Base-by-base conservation (phyloP, 2,888 invertebrate species). In the Patella depressa region DNA sequence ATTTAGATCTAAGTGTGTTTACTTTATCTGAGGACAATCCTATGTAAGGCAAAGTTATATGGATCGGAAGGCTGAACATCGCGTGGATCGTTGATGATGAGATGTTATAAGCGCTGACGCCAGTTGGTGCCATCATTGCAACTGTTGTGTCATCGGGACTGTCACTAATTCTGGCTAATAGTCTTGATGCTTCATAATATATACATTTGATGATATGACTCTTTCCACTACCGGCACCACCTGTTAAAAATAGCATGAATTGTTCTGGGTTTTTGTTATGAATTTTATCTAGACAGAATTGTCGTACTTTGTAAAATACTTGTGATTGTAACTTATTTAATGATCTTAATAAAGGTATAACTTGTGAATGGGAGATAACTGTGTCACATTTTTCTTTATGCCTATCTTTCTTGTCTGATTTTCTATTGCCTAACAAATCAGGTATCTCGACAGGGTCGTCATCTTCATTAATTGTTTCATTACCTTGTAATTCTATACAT, bases 221-320 rank as follows among this genome's bases (percentile, higher is more conserved):
- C 69, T 74, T 78, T 1, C 78, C 78, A 3, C 54, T 71, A 2
- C 78, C 75, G 34, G 75, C 78, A 15, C 75, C 78, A n/a, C 76
- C 79, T 54, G 72, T 77, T 12, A 73, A 24, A 79, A 77, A 77
- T 34, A 79, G 5, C 19, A 74, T 53, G 72, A 17, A 53, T 53
- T 71, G 79, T 55, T 72, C 34, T 17, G 24, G 29, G 14, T 55
- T 53, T 34, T 15, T 4, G 19, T 53, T 53, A 19, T 75, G 53
- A 9, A 71, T 65, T 17, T 54, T 70, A 2, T 78, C 57, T 45
- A 71, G 14, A 71, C 78, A 78, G 72, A 75, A 79, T 53, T 78
- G 34, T 17, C 79, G 53, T n/a, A 78, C 59, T n/a, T 72, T 29
- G 55, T 78, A 75, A 74, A 79, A 79, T 19, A 79, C n/a, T 12